Base-by-base conservation (phyloP, 2,113 vertebrate genomes). In the Epinephelus moara region DNA sequence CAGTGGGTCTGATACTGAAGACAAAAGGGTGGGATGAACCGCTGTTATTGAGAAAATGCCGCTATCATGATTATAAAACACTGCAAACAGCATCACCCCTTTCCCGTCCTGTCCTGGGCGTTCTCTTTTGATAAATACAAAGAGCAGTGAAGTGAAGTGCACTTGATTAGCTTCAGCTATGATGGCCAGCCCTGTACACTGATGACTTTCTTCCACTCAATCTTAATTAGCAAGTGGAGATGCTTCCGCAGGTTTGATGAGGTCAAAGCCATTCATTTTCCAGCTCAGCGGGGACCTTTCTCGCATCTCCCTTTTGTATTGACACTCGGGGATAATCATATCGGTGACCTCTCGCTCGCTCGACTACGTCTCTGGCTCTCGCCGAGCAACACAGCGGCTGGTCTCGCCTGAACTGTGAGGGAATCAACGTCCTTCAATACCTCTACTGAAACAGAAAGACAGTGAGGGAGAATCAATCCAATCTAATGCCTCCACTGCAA, bases 231-330 rank as follows among this genome's bases (percentile, higher is more conserved):
- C 81, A 82, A 94, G 89, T 81, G 70, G 87, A 94, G 92, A 92
- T 87, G 85, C 90, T 92, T 93, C 90, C 81, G 81, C 87, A 78
- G 91, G 88, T 91, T 94, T 94, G 92, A 95, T 90, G 93, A 95
- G 92, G 95, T 95, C 94, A 94, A 90, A 95, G 80, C 88, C 91
- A 84, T 94, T 95, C 91, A 92, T 94, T 94, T 93, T 94, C 92
- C 92, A 83, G 89, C 84, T 88, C 92, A 88, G 91, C 80, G 42
- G 93, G 91, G 90, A 90, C 85, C 78, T 88, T 85, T 84, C 82
- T 84, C 82, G 64, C 63, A 4, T 90, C 90, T 91, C 83, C 86
- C 81, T 82, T 89, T 89, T 80, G 93, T 94, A 94, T 94, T 86
- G 94, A 93, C 92, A 91, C 85, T 88, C 60, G 8, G 81, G 89